phyloP scores from a whole-genome alignment of 2,113 vertebrate genomes.

The Siniperca knerii region DNA sequence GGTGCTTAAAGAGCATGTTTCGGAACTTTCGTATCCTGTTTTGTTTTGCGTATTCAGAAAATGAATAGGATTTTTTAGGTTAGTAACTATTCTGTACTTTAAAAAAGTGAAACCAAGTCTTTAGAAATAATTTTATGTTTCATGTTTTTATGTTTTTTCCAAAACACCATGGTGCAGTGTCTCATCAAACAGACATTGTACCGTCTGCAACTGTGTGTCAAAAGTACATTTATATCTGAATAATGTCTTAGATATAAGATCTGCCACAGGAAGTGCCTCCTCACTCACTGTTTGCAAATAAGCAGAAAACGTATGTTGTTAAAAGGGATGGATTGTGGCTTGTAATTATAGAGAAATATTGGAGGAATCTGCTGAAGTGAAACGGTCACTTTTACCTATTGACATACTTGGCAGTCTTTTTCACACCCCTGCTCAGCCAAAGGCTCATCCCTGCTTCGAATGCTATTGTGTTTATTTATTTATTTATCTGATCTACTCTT shows the following conservation, averaged over 20 bases:
- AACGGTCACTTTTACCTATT: background rate
- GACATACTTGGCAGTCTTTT: background rate
- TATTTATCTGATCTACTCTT: too few species aligned
- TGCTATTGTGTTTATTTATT: too few species aligned
- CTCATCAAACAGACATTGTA: background rate
- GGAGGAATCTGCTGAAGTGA: background rate
- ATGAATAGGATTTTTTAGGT: background rate
- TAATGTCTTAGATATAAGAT: background rate
- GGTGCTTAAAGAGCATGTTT: constrained; percentile 60
- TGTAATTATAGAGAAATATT: background rate
- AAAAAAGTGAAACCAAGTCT: constrained; percentile 21
- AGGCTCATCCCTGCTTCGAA: too few species aligned
- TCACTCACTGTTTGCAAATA: constrained; percentile 10
- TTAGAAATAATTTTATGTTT: background rate
- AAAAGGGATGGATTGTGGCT: background rate
- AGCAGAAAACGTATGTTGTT: background rate
- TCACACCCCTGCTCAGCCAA: background rate
- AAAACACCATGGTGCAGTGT: background rate
- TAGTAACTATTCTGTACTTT: background rate
- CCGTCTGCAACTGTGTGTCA: background rate
- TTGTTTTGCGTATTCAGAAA: constrained; percentile 53
- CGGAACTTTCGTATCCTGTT: constrained; percentile 75
- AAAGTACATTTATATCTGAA: background rate
- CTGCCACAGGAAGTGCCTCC: constrained; percentile 4
- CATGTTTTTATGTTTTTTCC: background rate